Evolutionary conservation across 2,888 invertebrate species (phyloP).

Genomic region (Leistus spinibarbis): DNA sequence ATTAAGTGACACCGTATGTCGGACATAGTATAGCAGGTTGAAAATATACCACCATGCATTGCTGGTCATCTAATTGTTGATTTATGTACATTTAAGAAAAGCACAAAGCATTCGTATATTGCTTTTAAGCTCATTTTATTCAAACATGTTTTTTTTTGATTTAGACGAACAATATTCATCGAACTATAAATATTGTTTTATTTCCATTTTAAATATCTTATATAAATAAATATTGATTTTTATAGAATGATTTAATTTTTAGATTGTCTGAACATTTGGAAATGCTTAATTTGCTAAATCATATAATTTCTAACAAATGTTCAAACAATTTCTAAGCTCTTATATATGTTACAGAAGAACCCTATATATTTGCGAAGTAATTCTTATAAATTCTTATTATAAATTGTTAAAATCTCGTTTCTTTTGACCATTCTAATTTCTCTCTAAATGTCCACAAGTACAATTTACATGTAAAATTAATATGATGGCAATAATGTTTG

Average conservation of each 20-base stretch:
- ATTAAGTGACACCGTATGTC: neutral
- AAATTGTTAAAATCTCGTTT: too few species aligned
- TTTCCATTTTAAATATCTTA: neutral
- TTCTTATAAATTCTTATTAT: too few species aligned
- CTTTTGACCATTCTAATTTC: neutral
- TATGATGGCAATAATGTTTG: neutral
- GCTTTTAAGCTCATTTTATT: neutral
- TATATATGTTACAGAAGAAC: too few species aligned
- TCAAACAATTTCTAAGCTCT: neutral
- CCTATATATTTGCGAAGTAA: too few species aligned
- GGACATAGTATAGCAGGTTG: neutral
- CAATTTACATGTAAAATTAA: neutral
- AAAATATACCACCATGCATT: neutral
- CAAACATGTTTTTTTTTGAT: neutral
- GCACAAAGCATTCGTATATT: neutral
- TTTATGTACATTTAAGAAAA: neutral
- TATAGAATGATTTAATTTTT: neutral
- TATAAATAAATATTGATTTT: neutral
- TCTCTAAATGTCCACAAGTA: neutral
- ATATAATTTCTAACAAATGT: neutral
- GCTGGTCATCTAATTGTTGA: neutral
- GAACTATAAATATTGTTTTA: neutral
- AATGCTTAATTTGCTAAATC: neutral
- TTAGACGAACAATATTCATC: neutral
- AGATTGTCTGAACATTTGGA: neutral